Conservation (phyloP, 2,797 vertebrate genomes). For the Eidolon dupreanum region DNA sequence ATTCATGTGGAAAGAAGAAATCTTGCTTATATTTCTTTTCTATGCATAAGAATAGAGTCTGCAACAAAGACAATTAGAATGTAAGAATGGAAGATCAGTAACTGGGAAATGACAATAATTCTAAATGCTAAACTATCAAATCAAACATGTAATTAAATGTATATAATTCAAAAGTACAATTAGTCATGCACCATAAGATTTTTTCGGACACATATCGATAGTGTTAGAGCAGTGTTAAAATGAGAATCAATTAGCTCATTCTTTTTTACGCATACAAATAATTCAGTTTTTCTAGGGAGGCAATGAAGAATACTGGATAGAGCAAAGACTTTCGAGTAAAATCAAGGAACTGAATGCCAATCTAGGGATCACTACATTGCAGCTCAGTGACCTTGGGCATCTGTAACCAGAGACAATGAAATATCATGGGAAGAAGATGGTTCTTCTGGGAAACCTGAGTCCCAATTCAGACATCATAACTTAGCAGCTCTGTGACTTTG, state of each 20-base stretch:
- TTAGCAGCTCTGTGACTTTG: background rate
- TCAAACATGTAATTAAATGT: conserved; percentile 74
- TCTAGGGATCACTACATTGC: background rate
- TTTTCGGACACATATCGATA: conserved; percentile 58
- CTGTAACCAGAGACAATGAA: background rate
- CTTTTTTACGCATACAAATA: conserved; percentile 54
- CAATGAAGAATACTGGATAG: background rate
- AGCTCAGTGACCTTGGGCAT: background rate
- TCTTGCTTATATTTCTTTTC: background rate
- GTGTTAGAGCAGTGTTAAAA: conserved; percentile 37
- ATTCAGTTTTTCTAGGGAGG: background rate
- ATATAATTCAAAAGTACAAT: conserved; percentile 74
- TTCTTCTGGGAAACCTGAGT: background rate
- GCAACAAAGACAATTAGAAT: conserved; percentile 46
- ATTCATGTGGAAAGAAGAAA: background rate
- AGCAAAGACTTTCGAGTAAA: background rate
- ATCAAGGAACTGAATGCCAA: background rate
- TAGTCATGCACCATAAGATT: conserved; percentile 64
- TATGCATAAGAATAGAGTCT: background rate
- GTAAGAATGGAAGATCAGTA: background rate
- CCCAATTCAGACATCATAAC: background rate
- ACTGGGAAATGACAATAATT: conserved; percentile 47
- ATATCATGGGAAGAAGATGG: background rate
- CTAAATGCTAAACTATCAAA: conserved; percentile 61
- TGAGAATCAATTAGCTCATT: conserved; percentile 62